phyloP scores from a whole-genome alignment of 2,888 invertebrate species.

The Macrosiphum euphorbiae region DNA sequence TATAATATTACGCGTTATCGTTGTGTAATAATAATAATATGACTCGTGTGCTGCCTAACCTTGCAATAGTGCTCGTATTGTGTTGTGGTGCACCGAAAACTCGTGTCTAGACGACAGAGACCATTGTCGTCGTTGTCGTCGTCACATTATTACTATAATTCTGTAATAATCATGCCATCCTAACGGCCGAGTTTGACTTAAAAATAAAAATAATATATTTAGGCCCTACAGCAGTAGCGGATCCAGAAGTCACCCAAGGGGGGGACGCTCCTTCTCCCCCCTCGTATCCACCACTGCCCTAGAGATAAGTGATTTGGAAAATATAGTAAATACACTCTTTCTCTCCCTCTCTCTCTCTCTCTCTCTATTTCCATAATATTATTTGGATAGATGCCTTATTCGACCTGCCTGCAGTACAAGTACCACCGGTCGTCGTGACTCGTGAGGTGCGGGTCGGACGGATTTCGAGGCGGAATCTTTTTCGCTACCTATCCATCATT shows the following conservation, averaged over 20 bases:
- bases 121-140: constrained; percentile 3
- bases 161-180: neutral
- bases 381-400: no score
- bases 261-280: no score
- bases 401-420: no score
- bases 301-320: neutral
- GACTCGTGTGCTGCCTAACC: neutral
- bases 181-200: neutral
- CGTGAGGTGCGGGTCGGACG: no score
- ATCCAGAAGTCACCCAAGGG: no score
- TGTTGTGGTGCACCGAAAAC: constrained; percentile 32
- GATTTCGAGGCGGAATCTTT: no score
- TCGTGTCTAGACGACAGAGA: constrained; percentile 39
- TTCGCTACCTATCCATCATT: no score
- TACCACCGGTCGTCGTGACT: no score
- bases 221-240: no score
- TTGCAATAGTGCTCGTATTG: neutral
- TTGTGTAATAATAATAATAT: neutral
- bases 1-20: neutral
- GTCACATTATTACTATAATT: neutral
- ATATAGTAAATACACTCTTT: neutral
- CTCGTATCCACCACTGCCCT: no score
- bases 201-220: neutral
- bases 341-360: no score
- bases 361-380: no score